phyloP scores from a whole-genome alignment of 2,113 vertebrate genomes.

The Elanoides forficatus region DNA sequence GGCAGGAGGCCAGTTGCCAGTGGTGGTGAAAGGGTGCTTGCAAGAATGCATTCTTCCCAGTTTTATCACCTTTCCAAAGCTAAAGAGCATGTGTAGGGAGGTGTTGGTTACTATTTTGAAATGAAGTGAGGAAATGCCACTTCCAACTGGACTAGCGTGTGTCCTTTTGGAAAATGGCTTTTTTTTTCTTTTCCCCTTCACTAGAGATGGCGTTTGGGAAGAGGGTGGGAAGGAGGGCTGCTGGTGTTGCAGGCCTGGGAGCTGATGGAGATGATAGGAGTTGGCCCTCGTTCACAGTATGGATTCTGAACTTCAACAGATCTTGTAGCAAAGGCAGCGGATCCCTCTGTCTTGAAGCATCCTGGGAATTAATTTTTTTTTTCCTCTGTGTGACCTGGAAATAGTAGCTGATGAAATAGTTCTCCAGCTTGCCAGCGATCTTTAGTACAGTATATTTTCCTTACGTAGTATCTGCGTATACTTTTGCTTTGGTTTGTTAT shows the following conservation, averaged over 20 bases:
- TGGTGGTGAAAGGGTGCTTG: background rate
- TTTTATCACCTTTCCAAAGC: background rate
- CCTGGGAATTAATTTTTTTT: constrained; percentile 19
- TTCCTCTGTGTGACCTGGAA: constrained; percentile 39
- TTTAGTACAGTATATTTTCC: background rate
- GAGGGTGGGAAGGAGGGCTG: background rate
- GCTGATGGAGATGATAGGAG: background rate
- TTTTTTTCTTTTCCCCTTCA: too few species aligned
- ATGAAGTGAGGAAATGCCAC: background rate
- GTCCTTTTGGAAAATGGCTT: background rate
- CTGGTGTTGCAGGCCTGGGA: background rate
- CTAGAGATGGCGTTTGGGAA: background rate
- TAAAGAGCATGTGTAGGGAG: background rate
- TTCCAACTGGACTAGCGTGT: background rate
- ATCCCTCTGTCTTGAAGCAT: background rate
- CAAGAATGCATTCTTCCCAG: background rate
- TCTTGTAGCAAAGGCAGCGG: background rate
- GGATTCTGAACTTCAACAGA: background rate
- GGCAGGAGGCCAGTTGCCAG: background rate
- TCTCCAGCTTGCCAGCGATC: background rate
- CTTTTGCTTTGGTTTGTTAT: background rate
- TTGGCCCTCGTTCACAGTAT: background rate
- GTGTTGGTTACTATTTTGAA: background rate
- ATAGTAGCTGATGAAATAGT: constrained; percentile 43
- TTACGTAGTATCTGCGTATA: background rate